Evolutionary conservation across 2,113 vertebrate species (phyloP).

Genomic region (Pogonocichla stellata): DNA sequence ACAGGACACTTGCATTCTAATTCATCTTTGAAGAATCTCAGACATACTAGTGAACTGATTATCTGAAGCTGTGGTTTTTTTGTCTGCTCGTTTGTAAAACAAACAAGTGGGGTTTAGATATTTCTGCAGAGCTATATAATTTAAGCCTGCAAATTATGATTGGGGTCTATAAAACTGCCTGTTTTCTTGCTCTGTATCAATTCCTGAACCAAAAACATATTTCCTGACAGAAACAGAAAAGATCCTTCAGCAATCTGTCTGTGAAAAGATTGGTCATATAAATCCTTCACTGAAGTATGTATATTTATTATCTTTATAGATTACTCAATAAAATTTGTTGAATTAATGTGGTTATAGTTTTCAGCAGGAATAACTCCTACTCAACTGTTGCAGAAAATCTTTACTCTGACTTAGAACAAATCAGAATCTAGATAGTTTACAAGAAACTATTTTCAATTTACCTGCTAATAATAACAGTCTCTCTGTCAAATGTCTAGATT

Average conservation of each 20-base stretch:
- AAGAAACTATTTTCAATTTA: not conserved
- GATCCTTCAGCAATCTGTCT: not conserved
- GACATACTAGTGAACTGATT: not conserved
- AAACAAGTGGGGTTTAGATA: not conserved
- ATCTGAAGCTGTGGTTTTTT: not conserved
- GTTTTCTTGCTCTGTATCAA: not conserved
- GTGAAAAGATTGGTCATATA: not conserved
- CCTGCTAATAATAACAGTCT: not conserved
- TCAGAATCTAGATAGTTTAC: not conserved
- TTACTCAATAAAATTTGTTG: not conserved
- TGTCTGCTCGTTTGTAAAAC: not conserved
- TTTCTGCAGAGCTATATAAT: not conserved
- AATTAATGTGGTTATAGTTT: not conserved
- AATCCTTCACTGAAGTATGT: not conserved
- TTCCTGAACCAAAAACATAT: not conserved
- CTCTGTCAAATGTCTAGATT: not conserved
- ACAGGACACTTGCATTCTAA: not conserved
- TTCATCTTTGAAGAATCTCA: not conserved
- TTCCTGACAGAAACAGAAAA: not conserved
- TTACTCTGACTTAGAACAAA: not conserved
- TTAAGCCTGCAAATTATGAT: not conserved
- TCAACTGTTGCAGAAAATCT: not conserved
- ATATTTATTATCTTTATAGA: not conserved
- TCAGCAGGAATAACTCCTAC: not conserved
- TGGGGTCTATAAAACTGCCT: not conserved